Base-by-base conservation (phyloP, 2,888 invertebrate genomes). In the Dyspetes luteomarginatus region DNA sequence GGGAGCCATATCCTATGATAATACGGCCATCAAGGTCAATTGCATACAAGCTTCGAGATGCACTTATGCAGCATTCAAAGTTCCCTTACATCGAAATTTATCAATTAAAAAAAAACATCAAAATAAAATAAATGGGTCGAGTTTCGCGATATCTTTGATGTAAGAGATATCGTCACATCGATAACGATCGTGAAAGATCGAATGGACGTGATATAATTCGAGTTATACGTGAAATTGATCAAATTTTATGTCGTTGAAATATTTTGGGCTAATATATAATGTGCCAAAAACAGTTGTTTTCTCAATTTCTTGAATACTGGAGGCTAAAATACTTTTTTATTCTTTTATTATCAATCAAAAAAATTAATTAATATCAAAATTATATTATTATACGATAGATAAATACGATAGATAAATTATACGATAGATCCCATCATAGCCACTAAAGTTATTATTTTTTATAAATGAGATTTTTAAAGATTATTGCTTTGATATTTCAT, bases 121-220 rank as follows among this genome's bases (percentile, higher is more conserved):
- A 55, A 55, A 12, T 12, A 24, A n/a, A 26, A 52, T 26, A 55
- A 55, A n/a, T 55, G 55, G 55, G 55, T 55, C 55, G 26, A 26
- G 24, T 55, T n/a, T 24, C 55, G 15, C n/a, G 12, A 55, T 26
- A 55, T 55, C 1, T 36, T 36, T n/a, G n/a, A n/a, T n/a, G n/a
- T n/a, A n/a, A n/a, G 5, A 17, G 17, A 48, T 3, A 7, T 48
- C 48, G 17, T 55, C 12, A n/a, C n/a, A n/a, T 24, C 15, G 55
- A 28, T 55, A 26, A 48, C 48, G 17, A 48, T 48, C n/a, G 7
- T 17, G 17, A 48, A 55, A 24, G n/a, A 55, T 26, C 26, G 26
- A 24, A 55, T 4, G 55, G 26, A n/a, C n/a, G n/a, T 26, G 55
- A 55, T 55, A n/a, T n/a, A 55, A 55, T 55, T 55, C 26, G 55